Percentiles rank a stretch among this genome's conserved stretches.
phyloP scores from a whole-genome alignment of 2,113 vertebrate species.

The Aptenodytes patagonicus region DNA sequence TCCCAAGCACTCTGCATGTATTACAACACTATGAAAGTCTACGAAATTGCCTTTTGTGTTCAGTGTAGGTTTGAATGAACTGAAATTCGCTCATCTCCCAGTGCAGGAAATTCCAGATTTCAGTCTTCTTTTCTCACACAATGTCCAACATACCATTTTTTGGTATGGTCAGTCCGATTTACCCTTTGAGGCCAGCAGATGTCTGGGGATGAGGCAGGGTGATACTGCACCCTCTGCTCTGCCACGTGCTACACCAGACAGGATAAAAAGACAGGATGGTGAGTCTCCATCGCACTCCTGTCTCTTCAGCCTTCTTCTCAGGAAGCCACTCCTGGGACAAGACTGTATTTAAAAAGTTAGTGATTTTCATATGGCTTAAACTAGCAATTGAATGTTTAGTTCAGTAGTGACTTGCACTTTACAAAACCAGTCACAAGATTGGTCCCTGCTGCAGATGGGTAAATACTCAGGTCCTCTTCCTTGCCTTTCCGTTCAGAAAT shows the following conservation, averaged over 20 bases:
- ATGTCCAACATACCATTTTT: background rate
- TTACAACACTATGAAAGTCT: background rate
- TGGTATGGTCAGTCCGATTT: background rate
- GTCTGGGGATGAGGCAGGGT: background rate
- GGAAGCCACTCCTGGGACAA: background rate
- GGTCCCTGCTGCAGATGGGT: background rate
- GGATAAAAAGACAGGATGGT: background rate
- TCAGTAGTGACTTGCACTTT: background rate
- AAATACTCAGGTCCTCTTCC: background rate
- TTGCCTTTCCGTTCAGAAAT: background rate
- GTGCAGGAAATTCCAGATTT: background rate
- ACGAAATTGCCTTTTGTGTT: background rate
- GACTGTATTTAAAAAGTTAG: background rate
- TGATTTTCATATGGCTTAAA: background rate
- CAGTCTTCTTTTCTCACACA: background rate
- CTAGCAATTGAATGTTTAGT: background rate
- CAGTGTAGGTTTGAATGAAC: background rate
- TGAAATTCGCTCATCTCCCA: background rate
- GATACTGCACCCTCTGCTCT: background rate
- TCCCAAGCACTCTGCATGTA: background rate
- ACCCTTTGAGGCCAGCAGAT: background rate
- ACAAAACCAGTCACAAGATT: background rate
- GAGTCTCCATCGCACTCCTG: background rate
- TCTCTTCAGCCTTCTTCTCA: background rate
- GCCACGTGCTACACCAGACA: background rate